These are phyloP conservation scores for Labrus mixtus DNA, from an alignment of 2,113 vertebrate genomes.

Conservation along the genomic window DNA sequence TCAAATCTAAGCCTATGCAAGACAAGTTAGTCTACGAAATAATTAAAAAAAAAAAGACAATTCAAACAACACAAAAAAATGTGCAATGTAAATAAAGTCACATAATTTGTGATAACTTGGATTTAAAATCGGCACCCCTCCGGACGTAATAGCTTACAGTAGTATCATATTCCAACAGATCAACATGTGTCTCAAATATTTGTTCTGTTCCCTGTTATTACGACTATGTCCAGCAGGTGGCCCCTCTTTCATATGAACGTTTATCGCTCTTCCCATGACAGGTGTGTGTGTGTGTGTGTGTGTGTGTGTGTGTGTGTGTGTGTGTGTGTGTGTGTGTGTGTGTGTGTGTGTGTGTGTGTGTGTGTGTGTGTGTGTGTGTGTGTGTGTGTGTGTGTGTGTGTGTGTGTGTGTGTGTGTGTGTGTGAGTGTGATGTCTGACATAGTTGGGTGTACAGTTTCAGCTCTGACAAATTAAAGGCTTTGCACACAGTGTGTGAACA, in stretches of 20 bases:
- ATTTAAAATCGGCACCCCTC: not conserved
- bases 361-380: too few relatives aligned
- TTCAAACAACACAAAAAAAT: not conserved
- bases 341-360: not conserved
- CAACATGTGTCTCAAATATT: slow-evolving; percentile 8
- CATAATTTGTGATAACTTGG: not conserved
- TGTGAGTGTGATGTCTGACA: slow-evolving; percentile 37
- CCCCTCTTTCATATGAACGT: slow-evolving; percentile 77
- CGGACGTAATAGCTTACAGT: slow-evolving; percentile 2
- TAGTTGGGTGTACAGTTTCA: slow-evolving; percentile 66
- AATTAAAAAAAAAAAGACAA: not conserved
- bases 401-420: not conserved
- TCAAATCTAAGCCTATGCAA: too few relatives aligned
- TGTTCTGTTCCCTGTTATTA: slow-evolving; percentile 22
- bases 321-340: too few relatives aligned
- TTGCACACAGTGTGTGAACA: slow-evolving; percentile 68
- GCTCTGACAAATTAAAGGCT: slow-evolving; percentile 61
- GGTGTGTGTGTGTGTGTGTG: too few relatives aligned
- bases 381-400: too few relatives aligned
- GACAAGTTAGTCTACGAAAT: not conserved
- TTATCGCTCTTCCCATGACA: not conserved
- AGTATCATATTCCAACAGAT: slow-evolving; percentile 20
- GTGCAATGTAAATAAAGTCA: not conserved
- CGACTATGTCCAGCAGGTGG: slow-evolving; percentile 75
- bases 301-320: too few relatives aligned